Percentiles rank a stretch among this genome's conserved stretches.
Evolutionary conservation across 2,797 vertebrate species (phyloP).

Genomic region (Lateolabrax maculatus): DNA sequence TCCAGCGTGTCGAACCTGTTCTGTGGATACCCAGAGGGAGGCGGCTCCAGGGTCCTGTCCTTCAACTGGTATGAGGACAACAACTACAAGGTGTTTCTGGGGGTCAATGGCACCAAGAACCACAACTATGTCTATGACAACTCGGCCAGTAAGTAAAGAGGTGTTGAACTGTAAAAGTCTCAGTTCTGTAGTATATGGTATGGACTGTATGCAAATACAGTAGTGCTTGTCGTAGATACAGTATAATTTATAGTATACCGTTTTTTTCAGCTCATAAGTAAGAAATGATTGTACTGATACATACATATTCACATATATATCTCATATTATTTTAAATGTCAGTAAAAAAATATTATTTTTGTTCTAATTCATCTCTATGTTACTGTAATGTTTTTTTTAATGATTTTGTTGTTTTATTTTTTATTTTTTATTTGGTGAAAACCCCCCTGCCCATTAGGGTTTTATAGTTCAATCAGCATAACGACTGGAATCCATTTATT

Average conservation of each 20-base stretch:
- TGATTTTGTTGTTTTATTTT: not conserved
- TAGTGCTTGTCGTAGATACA: too few species aligned
- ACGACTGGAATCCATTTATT: not conserved
- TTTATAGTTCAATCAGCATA: not conserved
- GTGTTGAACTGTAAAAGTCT: not conserved
- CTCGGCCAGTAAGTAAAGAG: slow-evolving; percentile 89
- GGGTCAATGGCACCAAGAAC: slow-evolving; percentile 90
- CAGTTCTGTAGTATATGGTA: too few species aligned
- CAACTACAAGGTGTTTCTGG: slow-evolving; percentile 98
- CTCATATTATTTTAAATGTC: not conserved
- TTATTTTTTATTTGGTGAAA: not conserved
- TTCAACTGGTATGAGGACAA: slow-evolving; percentile 99
- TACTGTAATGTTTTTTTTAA: not conserved
- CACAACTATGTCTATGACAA: slow-evolving; percentile 90
- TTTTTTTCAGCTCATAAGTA: not conserved
- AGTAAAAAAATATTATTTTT: not conserved
- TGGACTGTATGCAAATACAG: not conserved
- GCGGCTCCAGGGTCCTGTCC: slow-evolving; percentile 92
- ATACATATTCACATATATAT: not conserved
- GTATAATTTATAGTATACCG: not conserved
- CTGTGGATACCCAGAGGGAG: slow-evolving; percentile 95
- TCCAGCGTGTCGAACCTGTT: slow-evolving; percentile 89
- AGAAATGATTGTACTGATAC: not conserved
- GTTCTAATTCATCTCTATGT: too few species aligned
- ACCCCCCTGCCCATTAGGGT: not conserved